Evolutionary conservation across 2,797 vertebrate genomes (phyloP).

Genomic region (Liparis tanakae): DNA sequence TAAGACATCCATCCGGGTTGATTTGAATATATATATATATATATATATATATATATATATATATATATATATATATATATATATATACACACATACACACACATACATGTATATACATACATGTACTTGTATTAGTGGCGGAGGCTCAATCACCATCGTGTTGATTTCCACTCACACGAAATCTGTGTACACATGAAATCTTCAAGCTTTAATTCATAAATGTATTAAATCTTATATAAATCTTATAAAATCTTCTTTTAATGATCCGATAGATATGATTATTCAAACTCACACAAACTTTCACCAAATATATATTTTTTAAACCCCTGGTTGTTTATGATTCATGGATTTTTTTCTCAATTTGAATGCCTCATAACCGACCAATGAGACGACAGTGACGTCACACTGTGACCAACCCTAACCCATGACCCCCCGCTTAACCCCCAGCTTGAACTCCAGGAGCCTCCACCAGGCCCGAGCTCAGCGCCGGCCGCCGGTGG

Average conservation of each 20-base stretch:
- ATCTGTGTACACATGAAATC: too few species aligned
- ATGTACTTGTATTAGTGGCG: neutral
- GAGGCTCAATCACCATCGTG: neutral
- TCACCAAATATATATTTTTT: neutral
- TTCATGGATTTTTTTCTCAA: neutral
- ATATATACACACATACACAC: too few species aligned
- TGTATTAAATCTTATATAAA: neutral
- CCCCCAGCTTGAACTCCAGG: too few species aligned
- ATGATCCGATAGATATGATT: neutral
- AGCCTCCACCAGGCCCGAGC: neutral
- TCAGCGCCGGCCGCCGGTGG: constrained; percentile 44
- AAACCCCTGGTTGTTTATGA: neutral
- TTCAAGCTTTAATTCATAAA: too few species aligned
- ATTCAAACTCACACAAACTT: neutral
- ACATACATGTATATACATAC: too few species aligned
- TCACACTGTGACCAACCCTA: neutral
- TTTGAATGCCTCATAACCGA: neutral
- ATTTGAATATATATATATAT: too few species aligned
- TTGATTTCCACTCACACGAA: too few species aligned
- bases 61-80: too few species aligned
- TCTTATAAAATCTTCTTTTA: too few species aligned
- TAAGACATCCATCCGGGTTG: too few species aligned
- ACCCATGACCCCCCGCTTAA: too few species aligned
- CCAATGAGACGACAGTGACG: neutral
- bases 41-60: too few species aligned